Conservation (phyloP, 1,140 invertebrate species). For the Brachionus angularis region DNA sequence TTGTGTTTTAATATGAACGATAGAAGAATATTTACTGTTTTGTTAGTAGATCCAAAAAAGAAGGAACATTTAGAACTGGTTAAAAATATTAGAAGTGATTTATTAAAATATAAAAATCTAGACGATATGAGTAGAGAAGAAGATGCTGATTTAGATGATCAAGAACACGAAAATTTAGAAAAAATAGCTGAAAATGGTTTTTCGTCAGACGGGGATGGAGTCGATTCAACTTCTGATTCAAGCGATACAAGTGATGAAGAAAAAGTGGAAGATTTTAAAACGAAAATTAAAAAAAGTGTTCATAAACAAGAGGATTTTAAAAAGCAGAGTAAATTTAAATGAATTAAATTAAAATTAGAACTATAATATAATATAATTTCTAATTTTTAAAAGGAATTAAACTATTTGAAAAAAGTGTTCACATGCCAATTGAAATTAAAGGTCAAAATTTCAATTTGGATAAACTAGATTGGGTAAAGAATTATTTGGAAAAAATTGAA, state of each 20-base stretch:
- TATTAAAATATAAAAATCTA: too few relatives aligned
- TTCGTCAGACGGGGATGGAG: too few relatives aligned
- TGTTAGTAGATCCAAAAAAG: not conserved
- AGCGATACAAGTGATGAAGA: too few relatives aligned
- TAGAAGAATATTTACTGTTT: not conserved
- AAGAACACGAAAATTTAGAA: too few relatives aligned
- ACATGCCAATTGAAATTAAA: not conserved
- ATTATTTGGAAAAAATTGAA: not conserved
- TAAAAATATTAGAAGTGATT: not conserved
- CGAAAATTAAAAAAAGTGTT: too few relatives aligned
- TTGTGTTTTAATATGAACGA: conserved; percentile 11
- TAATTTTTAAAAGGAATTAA: not conserved
- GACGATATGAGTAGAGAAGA: not conserved
- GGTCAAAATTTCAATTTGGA: not conserved
- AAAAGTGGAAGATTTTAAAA: too few relatives aligned
- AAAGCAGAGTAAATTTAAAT: not conserved
- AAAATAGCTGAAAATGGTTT: too few relatives aligned
- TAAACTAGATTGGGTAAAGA: not conserved
- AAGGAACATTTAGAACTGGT: not conserved
- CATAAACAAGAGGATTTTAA: too few relatives aligned
- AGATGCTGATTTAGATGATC: too few relatives aligned
- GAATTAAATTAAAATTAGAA: not conserved
- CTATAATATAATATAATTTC: too few relatives aligned
- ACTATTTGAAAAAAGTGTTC: not conserved
- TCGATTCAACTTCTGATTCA: too few relatives aligned